Evolutionary conservation across 2,888 invertebrate species (phyloP).

Genomic region (Cyclophora albipunctata): DNA sequence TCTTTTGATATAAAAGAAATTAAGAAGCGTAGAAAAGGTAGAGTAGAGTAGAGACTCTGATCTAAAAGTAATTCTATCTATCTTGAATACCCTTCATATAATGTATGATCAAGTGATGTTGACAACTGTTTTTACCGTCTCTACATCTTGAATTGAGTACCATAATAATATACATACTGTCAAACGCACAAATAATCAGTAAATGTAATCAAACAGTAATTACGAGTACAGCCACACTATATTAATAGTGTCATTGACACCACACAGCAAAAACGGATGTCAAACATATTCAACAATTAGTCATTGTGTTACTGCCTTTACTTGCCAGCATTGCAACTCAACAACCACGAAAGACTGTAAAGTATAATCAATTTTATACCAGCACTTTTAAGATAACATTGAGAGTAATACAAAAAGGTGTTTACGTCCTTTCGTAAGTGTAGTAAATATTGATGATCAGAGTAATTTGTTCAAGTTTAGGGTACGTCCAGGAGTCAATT

Average conservation of each 20-base stretch:
- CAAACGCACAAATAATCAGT: no score
- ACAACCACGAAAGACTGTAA: no score
- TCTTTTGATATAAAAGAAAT: no score
- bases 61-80: no score
- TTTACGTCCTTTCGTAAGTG: constrained; percentile 11
- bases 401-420: not conserved
- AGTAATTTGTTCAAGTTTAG: constrained; percentile 26
- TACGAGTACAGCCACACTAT: constrained; percentile 23
- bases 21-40: no score
- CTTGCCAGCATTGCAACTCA: not conserved
- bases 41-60: no score
- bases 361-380: not conserved
- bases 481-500: constrained; percentile 31
- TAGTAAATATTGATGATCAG: constrained; percentile 35
- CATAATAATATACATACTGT: no score
- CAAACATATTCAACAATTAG: constrained; percentile 49
- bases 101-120: no score
- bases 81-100: no score
- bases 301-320: constrained; percentile 15
- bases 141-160: no score
- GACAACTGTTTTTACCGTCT: no score
- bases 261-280: constrained; percentile 41
- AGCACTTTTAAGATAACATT: not conserved
- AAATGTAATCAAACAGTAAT: constrained; percentile 3
- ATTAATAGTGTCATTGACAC: constrained; percentile 35